phyloP scores from a whole-genome alignment of 2,113 vertebrate genomes.

The Mugil cephalus region DNA sequence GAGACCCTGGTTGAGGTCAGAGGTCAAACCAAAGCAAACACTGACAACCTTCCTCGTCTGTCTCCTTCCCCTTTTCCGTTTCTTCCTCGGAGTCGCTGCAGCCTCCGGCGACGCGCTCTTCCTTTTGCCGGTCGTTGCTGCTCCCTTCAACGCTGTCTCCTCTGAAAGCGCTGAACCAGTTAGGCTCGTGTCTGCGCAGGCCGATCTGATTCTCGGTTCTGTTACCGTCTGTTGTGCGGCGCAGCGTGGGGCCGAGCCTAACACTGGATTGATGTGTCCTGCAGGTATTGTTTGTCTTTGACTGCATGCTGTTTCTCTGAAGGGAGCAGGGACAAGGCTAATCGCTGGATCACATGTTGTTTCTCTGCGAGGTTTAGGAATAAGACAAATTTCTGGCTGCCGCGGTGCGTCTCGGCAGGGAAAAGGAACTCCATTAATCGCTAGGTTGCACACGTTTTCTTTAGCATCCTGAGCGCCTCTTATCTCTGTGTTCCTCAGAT shows the following conservation, averaged over 20 bases:
- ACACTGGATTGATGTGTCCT: slow-evolving; percentile 32
- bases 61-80: slow-evolving; percentile 50
- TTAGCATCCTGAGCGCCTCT: slow-evolving; percentile 30
- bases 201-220: slow-evolving; percentile 11
- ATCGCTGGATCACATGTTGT: slow-evolving; percentile 60
- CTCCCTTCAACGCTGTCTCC: slow-evolving; percentile 8
- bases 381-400: slow-evolving; percentile 35
- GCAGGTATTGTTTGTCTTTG: slow-evolving; percentile 67
- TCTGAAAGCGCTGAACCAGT: not conserved
- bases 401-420: slow-evolving; percentile 40
- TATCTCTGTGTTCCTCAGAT: slow-evolving; percentile 46
- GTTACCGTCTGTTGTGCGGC: slow-evolving; percentile 31
- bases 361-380: slow-evolving; percentile 39
- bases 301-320: slow-evolving; percentile 41
- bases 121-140: slow-evolving; percentile 38
- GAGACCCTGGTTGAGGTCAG: not conserved
- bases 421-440: slow-evolving; percentile 53
- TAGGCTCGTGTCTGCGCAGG: slow-evolving; percentile 1
- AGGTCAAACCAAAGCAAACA: not conserved
- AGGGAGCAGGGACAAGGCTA: slow-evolving; percentile 60
- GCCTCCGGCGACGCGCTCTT: slow-evolving; percentile 18
- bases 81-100: slow-evolving; percentile 32
- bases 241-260: slow-evolving; percentile 37
- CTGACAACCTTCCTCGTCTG: slow-evolving; percentile 1
- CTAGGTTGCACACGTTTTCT: slow-evolving; percentile 44